These are phyloP conservation scores for Nomada hirtipes DNA, from an alignment of 2,888 invertebrate species.

Conservation along the genomic window DNA sequence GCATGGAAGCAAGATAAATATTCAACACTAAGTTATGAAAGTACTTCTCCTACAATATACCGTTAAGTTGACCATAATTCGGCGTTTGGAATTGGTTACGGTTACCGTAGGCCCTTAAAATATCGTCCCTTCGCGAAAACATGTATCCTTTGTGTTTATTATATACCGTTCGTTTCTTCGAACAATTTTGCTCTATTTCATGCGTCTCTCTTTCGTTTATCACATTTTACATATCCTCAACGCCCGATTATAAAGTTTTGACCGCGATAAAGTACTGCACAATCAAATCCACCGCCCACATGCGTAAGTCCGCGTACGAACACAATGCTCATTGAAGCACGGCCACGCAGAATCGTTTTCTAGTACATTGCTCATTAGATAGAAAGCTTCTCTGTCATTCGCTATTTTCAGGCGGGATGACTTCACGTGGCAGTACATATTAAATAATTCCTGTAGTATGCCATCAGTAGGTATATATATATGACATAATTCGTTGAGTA, in stretches of 20 bases:
- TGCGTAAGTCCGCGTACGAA: background rate
- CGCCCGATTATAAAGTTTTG: slow-evolving; percentile 9
- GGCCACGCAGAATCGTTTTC: slow-evolving; percentile 4
- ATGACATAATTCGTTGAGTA: slow-evolving; percentile 54
- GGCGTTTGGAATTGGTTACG: background rate
- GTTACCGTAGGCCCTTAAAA: background rate
- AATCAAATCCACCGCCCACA: slow-evolving; percentile 51
- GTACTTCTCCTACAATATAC: background rate
- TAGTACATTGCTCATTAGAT: slow-evolving; percentile 5
- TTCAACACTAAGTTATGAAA: background rate
- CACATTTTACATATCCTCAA: background rate
- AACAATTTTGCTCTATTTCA: background rate
- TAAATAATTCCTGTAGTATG: slow-evolving; percentile 59
- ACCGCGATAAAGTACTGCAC: slow-evolving; percentile 27
- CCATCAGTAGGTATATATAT: background rate
- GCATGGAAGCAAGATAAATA: background rate
- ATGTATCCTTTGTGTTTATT: background rate
- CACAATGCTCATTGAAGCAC: background rate
- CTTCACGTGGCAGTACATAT: slow-evolving; percentile 60
- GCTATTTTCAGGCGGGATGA: slow-evolving; percentile 69
- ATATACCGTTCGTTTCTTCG: background rate
- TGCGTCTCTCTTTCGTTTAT: background rate
- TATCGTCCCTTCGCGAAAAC: background rate
- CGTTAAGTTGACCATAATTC: background rate
- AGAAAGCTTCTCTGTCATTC: slow-evolving; percentile 57